phyloP scores from a whole-genome alignment of 2,113 vertebrate species.

The Trogon surrucura region DNA sequence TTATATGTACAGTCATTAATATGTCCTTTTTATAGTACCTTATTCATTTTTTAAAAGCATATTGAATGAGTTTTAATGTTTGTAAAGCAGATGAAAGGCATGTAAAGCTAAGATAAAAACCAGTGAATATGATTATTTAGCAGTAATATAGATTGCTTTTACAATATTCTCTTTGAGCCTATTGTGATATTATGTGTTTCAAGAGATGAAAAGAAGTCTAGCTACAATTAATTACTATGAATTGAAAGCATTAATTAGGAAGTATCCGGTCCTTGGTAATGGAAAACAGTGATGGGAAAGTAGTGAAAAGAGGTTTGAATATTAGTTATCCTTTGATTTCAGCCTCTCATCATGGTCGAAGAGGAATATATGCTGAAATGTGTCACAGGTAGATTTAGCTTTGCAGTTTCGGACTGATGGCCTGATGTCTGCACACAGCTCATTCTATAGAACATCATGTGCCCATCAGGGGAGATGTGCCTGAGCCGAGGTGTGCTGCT shows the following conservation, averaged over 20 bases:
- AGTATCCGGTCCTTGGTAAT: not conserved
- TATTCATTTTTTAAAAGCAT: slow-evolving; percentile 64
- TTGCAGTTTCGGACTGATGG: not conserved
- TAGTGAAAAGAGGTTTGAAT: not conserved
- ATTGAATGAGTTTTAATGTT: slow-evolving; percentile 68
- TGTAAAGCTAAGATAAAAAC: slow-evolving; percentile 59
- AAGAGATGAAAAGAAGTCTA: slow-evolving; percentile 67
- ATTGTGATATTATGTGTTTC: slow-evolving; percentile 44
- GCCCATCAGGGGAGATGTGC: too few species aligned
- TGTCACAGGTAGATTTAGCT: not conserved
- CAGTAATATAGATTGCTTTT: slow-evolving; percentile 54
- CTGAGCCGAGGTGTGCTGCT: not conserved
- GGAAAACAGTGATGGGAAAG: not conserved
- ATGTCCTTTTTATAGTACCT: slow-evolving; percentile 43
- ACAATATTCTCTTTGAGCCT: not conserved
- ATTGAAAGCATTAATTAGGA: slow-evolving; percentile 80
- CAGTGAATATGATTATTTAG: slow-evolving; percentile 64
- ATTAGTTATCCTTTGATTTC: not conserved
- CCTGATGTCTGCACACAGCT: not conserved
- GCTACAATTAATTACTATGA: slow-evolving; percentile 83
- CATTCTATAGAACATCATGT: fast-evolving
- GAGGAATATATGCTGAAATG: not conserved
- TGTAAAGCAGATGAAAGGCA: slow-evolving; percentile 70
- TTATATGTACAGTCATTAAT: slow-evolving; percentile 56
- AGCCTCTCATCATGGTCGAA: not conserved